Evolutionary conservation across 2,888 invertebrate species (phyloP), one percentile per base, ranked within the genome.

Genomic region (Volucella zonaria): DNA sequence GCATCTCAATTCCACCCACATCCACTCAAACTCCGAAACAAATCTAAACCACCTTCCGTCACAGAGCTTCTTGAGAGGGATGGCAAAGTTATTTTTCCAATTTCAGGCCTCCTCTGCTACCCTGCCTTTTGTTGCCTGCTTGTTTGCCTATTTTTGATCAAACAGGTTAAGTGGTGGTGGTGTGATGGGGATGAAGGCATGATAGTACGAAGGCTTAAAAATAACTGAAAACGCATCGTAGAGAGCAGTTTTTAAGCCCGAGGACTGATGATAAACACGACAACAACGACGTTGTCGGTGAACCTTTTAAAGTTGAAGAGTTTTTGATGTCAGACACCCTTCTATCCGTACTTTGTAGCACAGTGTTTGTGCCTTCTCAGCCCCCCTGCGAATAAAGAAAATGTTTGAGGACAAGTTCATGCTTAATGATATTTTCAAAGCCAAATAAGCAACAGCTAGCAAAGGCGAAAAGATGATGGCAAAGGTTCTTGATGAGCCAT

Each of bases 371-470:
- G 31, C 31, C 38, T 10, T 15, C 18, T n/a, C 51, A 15, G 0
- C 49, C 47, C 47, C 45, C 3, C 43, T 18, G 42, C 45, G 62
- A 51, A 42, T 14, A 49, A 79, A 58, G 64, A 49, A 75, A 75
- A 75, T 66, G 58, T 58, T 56, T 38, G 45, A 74, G 68, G 64
- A 23, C 75, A 76, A 73, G 76, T 68, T 76, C 76, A 81, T 68
- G 76, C 67, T 68, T 76, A 70, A 80, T 85, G 81, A 73, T 59
- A 58, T 85, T 81, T 73, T 52, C 42, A 68, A 76, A 71, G 61
- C 43, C 47, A 71, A 68, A 64, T 64, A 75, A 83, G 83, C 85
- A 85, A 85, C 85, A 81, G 76, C 71, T 71, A 70, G 51, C 18
- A 31, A 42, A 43, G 54, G 23, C 23, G 15, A 56, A 52, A 51